Evolutionary conservation across 1,140 invertebrate genomes (phyloP).

Genomic region (Nasonia vitripennis): DNA sequence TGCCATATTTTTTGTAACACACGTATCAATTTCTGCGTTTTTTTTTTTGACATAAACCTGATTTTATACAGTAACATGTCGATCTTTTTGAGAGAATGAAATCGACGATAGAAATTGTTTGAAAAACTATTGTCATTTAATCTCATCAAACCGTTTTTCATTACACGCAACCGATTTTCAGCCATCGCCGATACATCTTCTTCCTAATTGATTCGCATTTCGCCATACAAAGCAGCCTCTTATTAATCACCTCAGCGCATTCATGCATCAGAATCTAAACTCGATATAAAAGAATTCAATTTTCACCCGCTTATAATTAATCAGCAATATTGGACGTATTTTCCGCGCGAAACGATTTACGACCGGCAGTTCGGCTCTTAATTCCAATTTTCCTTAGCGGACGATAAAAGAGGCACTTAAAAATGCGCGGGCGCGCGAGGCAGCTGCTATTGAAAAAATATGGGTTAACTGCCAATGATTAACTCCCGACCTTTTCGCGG

Average conservation of each 20-base stretch:
- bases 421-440: constrained; percentile 1
- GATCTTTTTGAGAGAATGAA: no score
- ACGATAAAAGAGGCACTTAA: constrained; percentile 17
- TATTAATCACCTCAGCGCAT: background rate
- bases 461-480: constrained; percentile 17
- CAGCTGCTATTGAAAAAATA: constrained; percentile 18
- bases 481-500: background rate
- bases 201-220: no score
- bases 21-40: no score
- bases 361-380: background rate
- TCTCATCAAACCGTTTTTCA: no score
- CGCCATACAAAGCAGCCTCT: no score
- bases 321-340: constrained; percentile 13
- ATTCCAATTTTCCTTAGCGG: constrained; percentile 25
- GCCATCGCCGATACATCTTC: no score
- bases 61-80: no score
- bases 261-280: background rate
- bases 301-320: constrained; percentile 13
- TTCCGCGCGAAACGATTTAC: background rate
- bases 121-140: no score
- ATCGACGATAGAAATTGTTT: no score
- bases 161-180: no score
- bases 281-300: background rate
- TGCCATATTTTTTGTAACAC: no score
- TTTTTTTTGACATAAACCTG: no score